Evolutionary conservation across 2,113 vertebrate species (phyloP), one percentile per base, ranked within the genome.

Genomic region (Falco punctatus): DNA sequence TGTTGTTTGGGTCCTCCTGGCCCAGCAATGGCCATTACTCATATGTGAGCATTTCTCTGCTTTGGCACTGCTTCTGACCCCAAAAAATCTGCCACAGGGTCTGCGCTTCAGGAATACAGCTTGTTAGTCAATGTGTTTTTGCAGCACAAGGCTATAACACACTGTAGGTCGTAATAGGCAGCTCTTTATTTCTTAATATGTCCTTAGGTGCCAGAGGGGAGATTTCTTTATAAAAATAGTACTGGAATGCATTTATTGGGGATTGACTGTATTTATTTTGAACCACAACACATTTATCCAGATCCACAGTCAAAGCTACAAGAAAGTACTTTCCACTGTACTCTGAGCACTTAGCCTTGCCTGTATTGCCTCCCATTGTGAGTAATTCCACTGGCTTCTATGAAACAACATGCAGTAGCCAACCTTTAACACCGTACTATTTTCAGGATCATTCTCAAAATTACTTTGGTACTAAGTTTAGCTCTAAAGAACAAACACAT

Each of bases 251-350:
- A 44, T 85, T 94, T 94, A 87, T 81, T 92, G 70, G 57, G 30
- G 65, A 61, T 85, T 91, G 58, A 77, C 54, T 75, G 7, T 58
- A 35, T 97, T 96, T 96, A 97, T 96, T 96, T 95, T 84, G 77
- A 94, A 69, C 66, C 28, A 69, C 27, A 81, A 17, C 35, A 65
- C n/a, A 52, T 80, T 67, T 30, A 86, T 89, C 27, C 69, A 89
- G n/a, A 62, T 49, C 30, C 65, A 67, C 19, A 54, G 57, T 79
- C 35, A 81, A 72, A 91, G 57, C 44, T 89, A 35, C 13, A 64
- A 66, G 44, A 58, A 73, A 72, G 35, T 72, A 62, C 6, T 75
- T 54, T 91, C 57, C 17, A 12, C 35, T 66, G 13, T n/a, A 16
- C 24, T 42, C 40, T 14, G 35, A 87, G 51, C 24, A 4, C 13